phyloP scores from a whole-genome alignment of 2,888 invertebrate species.

The Iselma pallidipennis region DNA sequence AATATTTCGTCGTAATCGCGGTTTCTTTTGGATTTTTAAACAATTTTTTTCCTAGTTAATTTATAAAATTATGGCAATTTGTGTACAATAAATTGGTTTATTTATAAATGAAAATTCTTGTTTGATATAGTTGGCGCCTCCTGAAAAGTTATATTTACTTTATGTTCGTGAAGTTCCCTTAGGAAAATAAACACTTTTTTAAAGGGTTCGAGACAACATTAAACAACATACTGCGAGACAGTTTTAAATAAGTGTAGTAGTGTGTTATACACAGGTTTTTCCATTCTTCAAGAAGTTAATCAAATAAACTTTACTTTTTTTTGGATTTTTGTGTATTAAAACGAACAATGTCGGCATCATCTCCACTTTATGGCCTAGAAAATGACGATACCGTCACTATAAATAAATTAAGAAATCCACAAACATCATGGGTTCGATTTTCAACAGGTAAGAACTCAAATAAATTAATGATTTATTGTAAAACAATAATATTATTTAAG shows the following conservation, averaged over 20 bases:
- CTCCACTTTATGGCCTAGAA: constrained; percentile 28
- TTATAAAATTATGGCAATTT: background rate
- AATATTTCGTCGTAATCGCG: constrained; percentile 5
- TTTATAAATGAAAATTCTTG: constrained; percentile 12
- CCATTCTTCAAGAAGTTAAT: background rate
- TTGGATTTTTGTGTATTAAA: background rate
- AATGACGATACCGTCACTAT: constrained; percentile 36
- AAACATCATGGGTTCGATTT: constrained; percentile 39
- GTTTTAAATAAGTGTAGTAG: constrained; percentile 8
- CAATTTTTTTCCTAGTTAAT: background rate
- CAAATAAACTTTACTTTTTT: background rate
- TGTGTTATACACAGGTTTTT: too few species aligned
- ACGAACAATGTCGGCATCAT: constrained; percentile 17
- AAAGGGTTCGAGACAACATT: constrained; percentile 28
- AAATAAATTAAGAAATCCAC: constrained; percentile 37
- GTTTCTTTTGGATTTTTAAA: background rate
- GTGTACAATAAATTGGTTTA: background rate
- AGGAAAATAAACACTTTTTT: constrained; percentile 35
- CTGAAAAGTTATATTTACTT: constrained; percentile 16
- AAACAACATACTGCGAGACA: constrained; percentile 14
- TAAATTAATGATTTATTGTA: too few species aligned
- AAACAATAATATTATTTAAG: too few species aligned
- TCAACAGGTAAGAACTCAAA: constrained; percentile 39
- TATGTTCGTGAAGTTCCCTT: constrained; percentile 29
- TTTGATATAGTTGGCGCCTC: constrained; percentile 39